Percentiles rank a stretch among this genome's conserved stretches.
Evolutionary conservation across 1,140 invertebrate species (phyloP).

Genomic region (Anoplophora glabripennis): DNA sequence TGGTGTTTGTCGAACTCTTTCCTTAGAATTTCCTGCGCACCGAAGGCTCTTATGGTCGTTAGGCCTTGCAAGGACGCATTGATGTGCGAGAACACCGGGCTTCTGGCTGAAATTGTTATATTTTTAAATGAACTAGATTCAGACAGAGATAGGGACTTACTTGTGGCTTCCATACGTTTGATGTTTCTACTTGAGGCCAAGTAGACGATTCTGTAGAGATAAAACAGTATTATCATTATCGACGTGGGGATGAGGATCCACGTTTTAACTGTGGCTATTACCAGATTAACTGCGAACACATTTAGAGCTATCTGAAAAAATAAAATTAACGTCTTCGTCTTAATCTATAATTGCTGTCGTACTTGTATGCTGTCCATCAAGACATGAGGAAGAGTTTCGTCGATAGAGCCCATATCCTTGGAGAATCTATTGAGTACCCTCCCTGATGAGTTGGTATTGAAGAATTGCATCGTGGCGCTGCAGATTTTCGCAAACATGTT

Average conservation of each 20-base stretch:
- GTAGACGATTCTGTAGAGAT: constrained; percentile 72
- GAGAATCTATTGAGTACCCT: constrained; percentile 75
- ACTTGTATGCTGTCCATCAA: constrained; percentile 71
- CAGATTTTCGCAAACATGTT: constrained; percentile 78
- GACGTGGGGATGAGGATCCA: constrained; percentile 60
- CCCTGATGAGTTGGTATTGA: constrained; percentile 80
- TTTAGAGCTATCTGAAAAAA: constrained; percentile 47
- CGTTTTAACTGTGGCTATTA: constrained; percentile 61
- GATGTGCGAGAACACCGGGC: constrained; percentile 85
- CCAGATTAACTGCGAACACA: constrained; percentile 39
- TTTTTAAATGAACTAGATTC: neutral
- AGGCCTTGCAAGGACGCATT: constrained; percentile 86
- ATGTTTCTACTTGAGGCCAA: constrained; percentile 78
- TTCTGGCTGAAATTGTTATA: constrained; percentile 56
- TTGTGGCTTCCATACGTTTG: constrained; percentile 84
- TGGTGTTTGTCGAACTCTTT: constrained; percentile 47
- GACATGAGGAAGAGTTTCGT: constrained; percentile 75
- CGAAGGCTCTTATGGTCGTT: constrained; percentile 83
- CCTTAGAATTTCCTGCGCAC: constrained; percentile 63
- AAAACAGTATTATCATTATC: constrained; percentile 58
- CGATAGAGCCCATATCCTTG: constrained; percentile 76
- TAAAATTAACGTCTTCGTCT: constrained; percentile 55
- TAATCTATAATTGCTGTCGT: constrained; percentile 49
- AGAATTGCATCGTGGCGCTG: constrained; percentile 81
- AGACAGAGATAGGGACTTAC: constrained; percentile 58